Evolutionary conservation across 2,113 vertebrate species (phyloP).

Genomic region (Corvus moneduloides): DNA sequence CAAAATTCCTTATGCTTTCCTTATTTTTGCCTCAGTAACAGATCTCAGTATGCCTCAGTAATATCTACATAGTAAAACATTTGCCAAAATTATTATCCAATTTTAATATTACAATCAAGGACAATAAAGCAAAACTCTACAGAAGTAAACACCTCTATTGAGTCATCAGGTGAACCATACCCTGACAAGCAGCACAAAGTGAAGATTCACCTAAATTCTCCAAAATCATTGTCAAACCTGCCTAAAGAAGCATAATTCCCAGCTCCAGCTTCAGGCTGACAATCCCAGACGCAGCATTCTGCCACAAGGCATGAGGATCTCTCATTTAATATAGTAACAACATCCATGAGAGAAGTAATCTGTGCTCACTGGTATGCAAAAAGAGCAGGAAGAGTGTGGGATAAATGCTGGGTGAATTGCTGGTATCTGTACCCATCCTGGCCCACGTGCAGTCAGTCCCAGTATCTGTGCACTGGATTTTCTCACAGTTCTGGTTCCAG

Average conservation of each 20-base stretch:
- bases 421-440: background rate
- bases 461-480: background rate
- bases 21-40: background rate
- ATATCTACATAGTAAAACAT: background rate
- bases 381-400: background rate
- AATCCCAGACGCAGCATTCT: background rate
- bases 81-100: background rate
- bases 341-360: background rate
- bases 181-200: background rate
- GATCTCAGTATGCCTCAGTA: background rate
- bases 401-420: background rate
- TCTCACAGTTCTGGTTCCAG: background rate
- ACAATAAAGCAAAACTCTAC: background rate
- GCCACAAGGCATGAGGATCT: background rate
- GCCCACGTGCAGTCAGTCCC: background rate
- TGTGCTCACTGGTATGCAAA: background rate
- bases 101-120: background rate
- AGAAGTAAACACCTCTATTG: background rate
- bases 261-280: background rate
- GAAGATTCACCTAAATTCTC: background rate
- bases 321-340: background rate
- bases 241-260: background rate
- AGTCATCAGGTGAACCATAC: background rate
- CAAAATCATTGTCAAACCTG: background rate
- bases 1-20: background rate